phyloP scores from a whole-genome alignment of 1,140 invertebrate genomes.

The Musca vetustissima region DNA sequence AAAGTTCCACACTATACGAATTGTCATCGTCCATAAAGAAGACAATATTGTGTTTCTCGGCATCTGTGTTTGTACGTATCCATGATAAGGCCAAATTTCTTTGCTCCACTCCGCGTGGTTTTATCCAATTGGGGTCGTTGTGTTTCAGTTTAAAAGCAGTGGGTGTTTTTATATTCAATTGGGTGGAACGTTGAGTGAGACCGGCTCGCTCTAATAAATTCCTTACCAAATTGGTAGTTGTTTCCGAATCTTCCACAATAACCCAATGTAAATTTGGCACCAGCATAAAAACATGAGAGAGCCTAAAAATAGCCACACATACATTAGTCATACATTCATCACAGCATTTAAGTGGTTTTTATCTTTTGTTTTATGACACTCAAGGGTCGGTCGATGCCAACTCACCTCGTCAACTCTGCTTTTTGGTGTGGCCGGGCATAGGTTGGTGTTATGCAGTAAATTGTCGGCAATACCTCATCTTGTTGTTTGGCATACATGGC shows the following conservation, averaged over 20 bases:
- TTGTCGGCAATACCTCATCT: slow-evolving; percentile 61
- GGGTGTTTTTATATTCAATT: slow-evolving; percentile 59
- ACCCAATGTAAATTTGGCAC: slow-evolving; percentile 95
- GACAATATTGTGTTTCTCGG: slow-evolving; percentile 73
- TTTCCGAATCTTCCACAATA: slow-evolving; percentile 83
- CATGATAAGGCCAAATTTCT: slow-evolving; percentile 87
- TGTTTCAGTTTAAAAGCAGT: slow-evolving; percentile 66
- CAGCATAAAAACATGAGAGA: slow-evolving; percentile 86
- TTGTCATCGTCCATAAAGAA: slow-evolving; percentile 99
- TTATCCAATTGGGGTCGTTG: slow-evolving; percentile 80
- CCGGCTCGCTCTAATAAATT: slow-evolving; percentile 74
- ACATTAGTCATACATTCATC: slow-evolving; percentile 1
- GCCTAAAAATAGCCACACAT: slow-evolving; percentile 56
- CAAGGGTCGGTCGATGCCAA: slow-evolving; percentile 24
- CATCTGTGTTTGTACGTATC: slow-evolving; percentile 70
- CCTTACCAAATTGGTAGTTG: slow-evolving; percentile 75
- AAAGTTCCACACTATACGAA: slow-evolving; percentile 74
- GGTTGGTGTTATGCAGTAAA: slow-evolving; percentile 93
- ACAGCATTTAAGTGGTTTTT: not conserved
- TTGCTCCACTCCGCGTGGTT: slow-evolving; percentile 93
- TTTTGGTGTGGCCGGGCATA: slow-evolving; percentile 88
- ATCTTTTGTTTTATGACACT: not conserved
- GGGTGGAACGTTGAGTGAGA: slow-evolving; percentile 42
- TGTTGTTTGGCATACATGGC: slow-evolving; percentile 51
- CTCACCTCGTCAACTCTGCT: slow-evolving; percentile 85